Base-by-base conservation (phyloP, 23 tunicate species). In the Botrylloides violaceus region DNA sequence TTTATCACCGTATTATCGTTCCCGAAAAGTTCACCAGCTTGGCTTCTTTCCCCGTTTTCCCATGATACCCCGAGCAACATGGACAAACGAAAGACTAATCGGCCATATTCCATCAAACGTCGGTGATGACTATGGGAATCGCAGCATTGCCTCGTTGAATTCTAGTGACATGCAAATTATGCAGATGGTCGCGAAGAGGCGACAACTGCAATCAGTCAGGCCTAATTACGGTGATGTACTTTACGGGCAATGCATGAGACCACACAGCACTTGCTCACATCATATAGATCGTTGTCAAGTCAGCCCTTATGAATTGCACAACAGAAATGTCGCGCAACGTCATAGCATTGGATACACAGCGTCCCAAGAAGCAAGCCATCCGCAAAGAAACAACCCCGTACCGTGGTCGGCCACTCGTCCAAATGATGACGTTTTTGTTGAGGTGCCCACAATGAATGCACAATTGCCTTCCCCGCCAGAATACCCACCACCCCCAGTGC, bases 31-130 rank as follows among this genome's bases (percentile, higher is more conserved):
- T 25, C 63, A 26, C 18, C 60, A 76, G 28, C 38, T 47, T 3
- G 38, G 80, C 7, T 76, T 30, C n/a, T 61, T 76, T 62, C 80
- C 80, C 6, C 49, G 71, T 34, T 34, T 61, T 2, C 80, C 36
- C 6, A 76, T 76, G 71, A 76, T 76, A 7, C 80, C 80, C 3
- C 70, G 80, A 7, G 80, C 80, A 36, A 36, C 57, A 4, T 68
- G 74, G 74, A 36, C 74, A 18, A 43, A 68, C 1, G 58, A 38
- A 0, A 39, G 57, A 19, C 32, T 43, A 0, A 19, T 68, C 21
- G 70, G 70, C 7, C 33, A 33, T 9, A 19, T 15, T 4, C 4
- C 35, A 23, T 33, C 70, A 31, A 63, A 63, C 33, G 20, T 6
- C 4, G 35, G 70, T 3, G 74, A 35, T 7, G 59, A 68, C 25